Percentiles rank a stretch among this genome's conserved stretches.
Evolutionary conservation across 1,140 invertebrate genomes (phyloP).

Genomic region (Leptinotarsa lineolata): DNA sequence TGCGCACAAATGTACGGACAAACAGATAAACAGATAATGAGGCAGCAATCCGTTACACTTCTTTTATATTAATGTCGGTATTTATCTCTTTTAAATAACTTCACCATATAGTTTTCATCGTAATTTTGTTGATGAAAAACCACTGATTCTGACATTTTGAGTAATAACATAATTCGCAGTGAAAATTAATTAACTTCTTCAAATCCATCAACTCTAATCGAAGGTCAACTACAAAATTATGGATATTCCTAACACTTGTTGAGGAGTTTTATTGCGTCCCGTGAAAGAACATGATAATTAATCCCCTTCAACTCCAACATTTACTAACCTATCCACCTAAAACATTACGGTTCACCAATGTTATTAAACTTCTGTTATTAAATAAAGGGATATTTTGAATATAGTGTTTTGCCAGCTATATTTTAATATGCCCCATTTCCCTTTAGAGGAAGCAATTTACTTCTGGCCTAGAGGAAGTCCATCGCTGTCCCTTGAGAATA

Average conservation of each 20-base stretch:
- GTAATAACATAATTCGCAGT: not conserved
- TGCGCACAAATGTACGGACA: too few relatives aligned
- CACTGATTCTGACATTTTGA: not conserved
- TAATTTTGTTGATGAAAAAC: not conserved
- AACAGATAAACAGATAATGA: too few relatives aligned
- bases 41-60: too few relatives aligned
- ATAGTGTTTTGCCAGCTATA: slow-evolving; percentile 7
- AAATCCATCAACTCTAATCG: not conserved
- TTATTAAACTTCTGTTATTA: slow-evolving; percentile 21
- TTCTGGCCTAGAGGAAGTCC: not conserved
- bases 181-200: too few relatives aligned
- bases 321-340: not conserved
- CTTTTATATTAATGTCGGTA: too few relatives aligned
- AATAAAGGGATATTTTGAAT: slow-evolving; percentile 19
- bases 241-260: not conserved
- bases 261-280: not conserved
- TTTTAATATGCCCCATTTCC: slow-evolving; percentile 19
- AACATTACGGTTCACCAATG: slow-evolving; percentile 1
- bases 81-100: too few relatives aligned
- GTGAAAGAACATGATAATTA: not conserved
- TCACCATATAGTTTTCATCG: not conserved
- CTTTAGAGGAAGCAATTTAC: slow-evolving; percentile 14
- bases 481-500: slow-evolving; percentile 6
- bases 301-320: not conserved
- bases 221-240: not conserved